phyloP scores from a whole-genome alignment of 2,888 invertebrate genomes.

The Sphinx pinastri region DNA sequence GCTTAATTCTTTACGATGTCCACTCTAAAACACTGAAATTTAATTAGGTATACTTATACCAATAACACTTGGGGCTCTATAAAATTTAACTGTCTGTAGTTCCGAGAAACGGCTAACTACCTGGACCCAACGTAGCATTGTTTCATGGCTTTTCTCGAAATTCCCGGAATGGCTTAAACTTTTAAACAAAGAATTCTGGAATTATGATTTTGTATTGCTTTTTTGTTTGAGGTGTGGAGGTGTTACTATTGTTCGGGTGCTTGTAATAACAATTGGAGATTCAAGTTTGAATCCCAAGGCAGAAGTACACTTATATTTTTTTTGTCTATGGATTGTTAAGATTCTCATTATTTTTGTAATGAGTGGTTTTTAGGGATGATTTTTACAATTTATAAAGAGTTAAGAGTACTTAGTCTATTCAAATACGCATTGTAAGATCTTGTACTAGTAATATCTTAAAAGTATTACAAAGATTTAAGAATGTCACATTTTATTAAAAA shows the following conservation, averaged over 20 bases:
- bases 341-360: neutral
- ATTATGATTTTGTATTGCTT: neutral
- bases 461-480: too few species aligned
- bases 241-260: slow-evolving; percentile 10
- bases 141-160: neutral
- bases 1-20: neutral
- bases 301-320: neutral
- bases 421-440: too few species aligned
- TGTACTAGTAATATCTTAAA: too few species aligned
- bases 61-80: slow-evolving; percentile 42
- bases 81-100: slow-evolving; percentile 34
- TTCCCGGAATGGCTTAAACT: neutral
- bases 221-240: slow-evolving; percentile 10
- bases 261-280: neutral
- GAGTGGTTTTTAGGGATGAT: neutral
- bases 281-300: neutral
- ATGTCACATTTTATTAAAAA: too few species aligned
- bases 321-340: neutral
- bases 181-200: neutral
- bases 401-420: too few species aligned
- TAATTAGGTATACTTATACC: slow-evolving; percentile 40
- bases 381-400: neutral
- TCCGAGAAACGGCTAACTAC: slow-evolving; percentile 11
- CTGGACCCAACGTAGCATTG: neutral
- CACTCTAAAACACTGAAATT: slow-evolving; percentile 1